A percentile compares a stretch with the other conserved stretches of the same genome.
These are phyloP conservation scores for Alexandromys fortis DNA, from an alignment of 2,113 vertebrate genomes.

Conservation along the genomic window DNA sequence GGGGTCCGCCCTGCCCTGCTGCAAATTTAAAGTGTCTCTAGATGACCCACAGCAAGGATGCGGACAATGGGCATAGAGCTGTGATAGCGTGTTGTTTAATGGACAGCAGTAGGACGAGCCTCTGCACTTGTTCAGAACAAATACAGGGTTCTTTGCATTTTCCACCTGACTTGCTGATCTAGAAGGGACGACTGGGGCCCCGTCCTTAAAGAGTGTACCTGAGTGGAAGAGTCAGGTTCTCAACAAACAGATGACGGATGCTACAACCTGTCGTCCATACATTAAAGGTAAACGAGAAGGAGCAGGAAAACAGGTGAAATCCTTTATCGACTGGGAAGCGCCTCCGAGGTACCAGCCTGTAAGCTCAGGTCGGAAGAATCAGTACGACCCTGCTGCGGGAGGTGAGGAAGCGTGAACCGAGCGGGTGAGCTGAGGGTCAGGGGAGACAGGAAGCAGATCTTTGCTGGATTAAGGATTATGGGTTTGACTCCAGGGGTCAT, in stretches of 20 bases:
- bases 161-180: neutral
- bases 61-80: neutral
- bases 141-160: neutral
- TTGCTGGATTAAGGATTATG: neutral
- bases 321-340: slow-evolving; percentile 18
- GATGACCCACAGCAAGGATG: neutral
- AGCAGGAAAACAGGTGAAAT: neutral
- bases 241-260: neutral
- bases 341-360: neutral
- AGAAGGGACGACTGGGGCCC: neutral
- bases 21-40: neutral
- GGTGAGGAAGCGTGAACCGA: neutral
- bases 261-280: neutral
- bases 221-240: neutral
- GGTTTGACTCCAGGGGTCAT: neutral
- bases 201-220: neutral
- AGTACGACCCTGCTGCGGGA: neutral
- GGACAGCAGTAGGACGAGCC: neutral
- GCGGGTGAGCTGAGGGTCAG: neutral
- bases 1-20: neutral
- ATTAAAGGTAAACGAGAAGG: slow-evolving; percentile 14
- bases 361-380: slow-evolving; percentile 1
- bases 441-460: neutral
- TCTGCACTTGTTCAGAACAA: neutral
- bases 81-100: neutral